Base-by-base conservation (phyloP, 37 sponge, comb jelly and placozoan genomes). In the Crambe crambe region DNA sequence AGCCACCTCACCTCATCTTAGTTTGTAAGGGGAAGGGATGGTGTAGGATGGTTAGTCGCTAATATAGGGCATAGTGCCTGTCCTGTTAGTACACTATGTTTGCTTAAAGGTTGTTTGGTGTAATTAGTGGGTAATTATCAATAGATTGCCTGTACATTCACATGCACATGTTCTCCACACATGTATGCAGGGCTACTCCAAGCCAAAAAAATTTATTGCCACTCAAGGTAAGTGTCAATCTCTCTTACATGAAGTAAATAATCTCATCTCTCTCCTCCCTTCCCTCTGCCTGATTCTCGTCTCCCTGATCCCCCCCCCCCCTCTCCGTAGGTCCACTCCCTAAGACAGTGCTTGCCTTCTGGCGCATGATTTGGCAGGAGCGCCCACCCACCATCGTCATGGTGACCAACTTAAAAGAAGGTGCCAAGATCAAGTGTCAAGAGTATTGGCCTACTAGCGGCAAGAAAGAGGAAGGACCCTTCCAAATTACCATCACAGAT, bases 171-270 rank as follows among this genome's bases (percentile, higher is more conserved):
- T n/a, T n/a, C n/a, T n/a, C n/a, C n/a, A n/a, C n/a, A n/a, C n/a
- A n/a, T n/a, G n/a, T 72, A 23, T 82, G 20, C 68, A 93, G 94
- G 90, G 94, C 29, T 89, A 86, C 69, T 34, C 56, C 1, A 42
- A 30, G 17, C 47, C 70, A 1, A 81, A 86, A 21, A 73, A 81
- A 27, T 93, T 80, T 80, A 93, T 93, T 63, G 94, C 94, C 36
- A 62, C 87, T 47, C 94, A 93, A 93, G 94, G 93, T 92, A 76
- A 44, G n/a, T n/a, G n/a, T n/a, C n/a, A n/a, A n/a, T 36, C 54
- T 42, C 20, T 40, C 27, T 18, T 42, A 25, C 20, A 77, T 32
- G 29, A 57, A 32, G 58, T 26, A 21, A 23, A 26, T 8, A 62
- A 6, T 23, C 30, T 9, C 25, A 27, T 62, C 25, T n/a, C 64